Evolutionary conservation across 2,113 vertebrate genomes (phyloP).

Genomic region (Crotalus helleri): DNA sequence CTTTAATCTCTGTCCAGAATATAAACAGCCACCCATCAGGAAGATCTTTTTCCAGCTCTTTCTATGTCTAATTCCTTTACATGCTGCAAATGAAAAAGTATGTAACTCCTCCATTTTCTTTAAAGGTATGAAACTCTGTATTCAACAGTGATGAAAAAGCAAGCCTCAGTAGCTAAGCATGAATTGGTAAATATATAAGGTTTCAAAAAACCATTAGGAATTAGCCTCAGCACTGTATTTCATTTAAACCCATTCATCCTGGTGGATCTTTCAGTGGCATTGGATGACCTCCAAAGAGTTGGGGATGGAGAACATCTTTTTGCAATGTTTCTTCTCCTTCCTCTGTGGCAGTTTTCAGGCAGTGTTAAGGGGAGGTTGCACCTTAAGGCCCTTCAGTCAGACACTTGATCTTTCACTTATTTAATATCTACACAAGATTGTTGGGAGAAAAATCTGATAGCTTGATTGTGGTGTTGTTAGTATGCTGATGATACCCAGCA

Average conservation of each 20-base stretch:
- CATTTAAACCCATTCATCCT: not conserved
- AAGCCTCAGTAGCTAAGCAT: not conserved
- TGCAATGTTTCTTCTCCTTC: not conserved
- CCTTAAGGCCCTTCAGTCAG: not conserved
- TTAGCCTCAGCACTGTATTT: not conserved
- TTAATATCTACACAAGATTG: not conserved
- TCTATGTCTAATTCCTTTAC: conserved; percentile 20
- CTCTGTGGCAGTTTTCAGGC: not conserved
- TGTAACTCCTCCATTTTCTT: conserved; percentile 30
- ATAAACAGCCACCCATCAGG: conserved; percentile 47
- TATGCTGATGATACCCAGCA: not conserved
- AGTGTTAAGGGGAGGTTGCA: not conserved
- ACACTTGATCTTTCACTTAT: not conserved
- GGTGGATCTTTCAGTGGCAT: not conserved
- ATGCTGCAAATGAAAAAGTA: not conserved
- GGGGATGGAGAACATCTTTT: not conserved
- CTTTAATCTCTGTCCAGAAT: conserved; percentile 58
- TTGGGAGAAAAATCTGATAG: not conserved
- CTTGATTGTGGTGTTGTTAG: not conserved
- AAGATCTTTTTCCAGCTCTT: conserved; percentile 36
- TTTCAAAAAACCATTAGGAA: not conserved
- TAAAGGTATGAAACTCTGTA: conserved; percentile 19
- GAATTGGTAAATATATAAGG: not conserved
- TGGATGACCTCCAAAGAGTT: not conserved
- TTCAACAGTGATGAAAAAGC: not conserved